Base-by-base conservation (phyloP, 2,888 invertebrate species). In the Hypercompe scribonia region DNA sequence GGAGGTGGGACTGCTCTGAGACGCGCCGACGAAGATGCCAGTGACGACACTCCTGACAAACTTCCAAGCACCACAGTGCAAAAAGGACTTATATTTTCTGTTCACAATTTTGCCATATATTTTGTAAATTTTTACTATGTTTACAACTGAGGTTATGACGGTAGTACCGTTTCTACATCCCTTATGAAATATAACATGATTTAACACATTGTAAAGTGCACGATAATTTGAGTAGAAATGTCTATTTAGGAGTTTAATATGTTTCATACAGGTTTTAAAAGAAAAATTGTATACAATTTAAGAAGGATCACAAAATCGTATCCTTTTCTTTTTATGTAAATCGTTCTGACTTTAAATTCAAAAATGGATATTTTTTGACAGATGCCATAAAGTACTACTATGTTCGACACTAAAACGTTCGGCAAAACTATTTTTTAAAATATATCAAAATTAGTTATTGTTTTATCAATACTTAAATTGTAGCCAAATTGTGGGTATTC, bases 1-100 rank as follows among this genome's bases (percentile, higher is more conserved):
- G 94, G 99, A 99, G 95, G 98, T 99, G 96, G 99, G 99, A 93
- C 97, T 99, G 92, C 97, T 98, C 93, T 99, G 97, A 94, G 42
- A 83, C 77, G 75, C 80, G 71, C 71, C 63, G 68, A 28, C 65
- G 76, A 75, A 61, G 66, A 74, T 78, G 63, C 65, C 80, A 77
- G 71, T 80, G 70, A 75, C 82, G 77, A 81, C 42, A 33, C 77
- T 79, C 79, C 81, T 77, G 71, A 64, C 70, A 68, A 58, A 69
- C 72, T 77, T 76, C 79, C 78, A 73, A 64, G 54, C 71, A 71
- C 70, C 73, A 72, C 66, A 71, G 70, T 72, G 71, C 77, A 74
- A 74, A 50, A 78, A 34, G 68, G 50, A 76, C 75, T 10, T 46
- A 46, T 31, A 58, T 18, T 69, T 46, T 50, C 28, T 28, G 15